A percentile compares a stretch with the other conserved stretches of the same genome.
phyloP scores from a whole-genome alignment of 2,113 vertebrate species.

The Trogon melanurus region DNA sequence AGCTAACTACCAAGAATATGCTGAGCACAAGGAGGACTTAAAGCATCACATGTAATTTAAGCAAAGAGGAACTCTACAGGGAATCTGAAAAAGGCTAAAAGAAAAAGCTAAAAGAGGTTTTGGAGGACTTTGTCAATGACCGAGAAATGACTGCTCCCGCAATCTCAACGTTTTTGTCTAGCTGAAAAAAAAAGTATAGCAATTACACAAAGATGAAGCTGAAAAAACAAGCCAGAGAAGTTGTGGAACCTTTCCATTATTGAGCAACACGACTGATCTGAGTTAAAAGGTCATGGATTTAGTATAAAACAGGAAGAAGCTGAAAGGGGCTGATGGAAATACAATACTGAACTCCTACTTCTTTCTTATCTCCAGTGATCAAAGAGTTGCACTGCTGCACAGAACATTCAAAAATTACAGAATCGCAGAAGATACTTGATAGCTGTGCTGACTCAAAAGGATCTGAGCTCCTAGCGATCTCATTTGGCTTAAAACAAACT shows the following conservation, averaged over 20 bases:
- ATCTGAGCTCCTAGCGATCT: rapidly evolving
- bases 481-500: background rate
- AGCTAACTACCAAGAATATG: background rate
- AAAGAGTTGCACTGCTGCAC: background rate
- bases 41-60: background rate
- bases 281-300: background rate
- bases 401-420: background rate
- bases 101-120: background rate
- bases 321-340: background rate
- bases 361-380: background rate
- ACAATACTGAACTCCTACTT: background rate
- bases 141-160: background rate
- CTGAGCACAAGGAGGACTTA: background rate
- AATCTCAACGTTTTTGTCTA: background rate
- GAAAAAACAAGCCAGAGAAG: slow-evolving; percentile 17
- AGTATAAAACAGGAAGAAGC: slow-evolving; percentile 13
- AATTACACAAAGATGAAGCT: background rate
- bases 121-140: background rate
- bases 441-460: background rate
- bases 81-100: background rate
- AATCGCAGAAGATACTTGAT: background rate
- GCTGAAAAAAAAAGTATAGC: background rate
- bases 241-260: background rate
- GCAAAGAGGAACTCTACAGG: background rate
- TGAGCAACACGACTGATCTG: background rate